A percentile compares a stretch with the other conserved stretches of the same genome.
Conservation (phyloP, 1,140 invertebrate genomes). For the Rhynchophorus ferrugineus region DNA sequence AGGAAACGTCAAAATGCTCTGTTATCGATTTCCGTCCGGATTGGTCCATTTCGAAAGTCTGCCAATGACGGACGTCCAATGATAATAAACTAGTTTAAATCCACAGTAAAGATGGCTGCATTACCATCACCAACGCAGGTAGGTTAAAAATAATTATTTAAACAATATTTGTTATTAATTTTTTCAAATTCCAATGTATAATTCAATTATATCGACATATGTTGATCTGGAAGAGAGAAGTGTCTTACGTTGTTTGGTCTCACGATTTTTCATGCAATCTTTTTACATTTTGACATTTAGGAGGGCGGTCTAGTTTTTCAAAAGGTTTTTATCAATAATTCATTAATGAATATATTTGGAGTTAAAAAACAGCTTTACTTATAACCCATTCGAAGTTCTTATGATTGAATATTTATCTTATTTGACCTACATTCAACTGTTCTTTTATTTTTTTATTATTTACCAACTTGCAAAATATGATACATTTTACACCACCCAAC, state of each 20-base stretch:
- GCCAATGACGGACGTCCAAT: constrained; percentile 31
- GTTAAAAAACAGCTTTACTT: neutral
- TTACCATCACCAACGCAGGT: constrained; percentile 63
- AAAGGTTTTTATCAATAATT: constrained; percentile 12
- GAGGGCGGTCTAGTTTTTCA: constrained; percentile 34
- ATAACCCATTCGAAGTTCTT: neutral
- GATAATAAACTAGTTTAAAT: constrained; percentile 25
- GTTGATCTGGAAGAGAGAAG: no score
- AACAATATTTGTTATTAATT: neutral
- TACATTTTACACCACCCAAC: neutral
- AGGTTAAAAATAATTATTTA: constrained; percentile 27
- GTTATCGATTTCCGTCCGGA: constrained; percentile 39
- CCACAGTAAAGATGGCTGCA: constrained; percentile 56
- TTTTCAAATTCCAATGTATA: neutral
- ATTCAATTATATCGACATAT: neutral
- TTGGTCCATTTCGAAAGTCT: constrained; percentile 27
- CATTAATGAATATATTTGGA: neutral
- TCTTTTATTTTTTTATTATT: no score
- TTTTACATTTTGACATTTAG: constrained; percentile 26
- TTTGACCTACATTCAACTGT: no score
- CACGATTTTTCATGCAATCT: neutral
- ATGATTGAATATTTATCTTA: neutral
- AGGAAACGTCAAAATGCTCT: no score
- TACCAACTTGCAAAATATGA: neutral
- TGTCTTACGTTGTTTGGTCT: neutral